Base-by-base conservation (phyloP, 2,797 vertebrate genomes). In the Microcaecilia unicolor region DNA sequence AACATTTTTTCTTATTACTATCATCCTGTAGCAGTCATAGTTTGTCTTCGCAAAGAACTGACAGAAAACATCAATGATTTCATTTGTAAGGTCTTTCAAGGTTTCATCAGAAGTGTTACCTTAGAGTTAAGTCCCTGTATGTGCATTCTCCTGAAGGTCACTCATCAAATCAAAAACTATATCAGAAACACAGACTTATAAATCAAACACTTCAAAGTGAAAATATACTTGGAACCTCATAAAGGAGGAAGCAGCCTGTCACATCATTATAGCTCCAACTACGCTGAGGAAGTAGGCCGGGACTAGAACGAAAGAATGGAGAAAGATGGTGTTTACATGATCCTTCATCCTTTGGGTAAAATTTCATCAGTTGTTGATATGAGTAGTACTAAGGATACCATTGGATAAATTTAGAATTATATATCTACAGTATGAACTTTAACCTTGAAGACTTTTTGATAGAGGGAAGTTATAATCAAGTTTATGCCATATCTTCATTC, bases 91-190 rank as follows among this genome's bases (percentile, higher is more conserved):
- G 23, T 22, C 25, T 44, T 2, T 26, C 14, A 44, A 18, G 10
- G 28, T 28, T 36, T 43, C n/a, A 25, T 11, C 22, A 31, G 46
- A 46, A 56, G 6, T 44, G 54, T 15, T 1, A 2, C 20, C 10
- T 37, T 45, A 40, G 28, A 47, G 45, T 33, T 52, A 31, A 54
- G 58, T 57, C 51, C 52, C 42, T 39, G 41, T 25, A 48, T 55
- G 50, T 37, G 9, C 50, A 32, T 47, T 57, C 55, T 44, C 47
- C 29, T 14, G 8, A 53, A 49, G 23, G 42, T 40, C 33, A 45
- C 20, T 53, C 10, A 30, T 26, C 9, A 2, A 34, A 41, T 8
- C 36, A 33, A 14, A 24, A 55, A 57, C 25, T 50, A 12, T 15
- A 20, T 24, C 10, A 53, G 46, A 69, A 51, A 33, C 4, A 2